Conservation (phyloP, 1,140 invertebrate species). For the Drosophila parabipectinata region DNA sequence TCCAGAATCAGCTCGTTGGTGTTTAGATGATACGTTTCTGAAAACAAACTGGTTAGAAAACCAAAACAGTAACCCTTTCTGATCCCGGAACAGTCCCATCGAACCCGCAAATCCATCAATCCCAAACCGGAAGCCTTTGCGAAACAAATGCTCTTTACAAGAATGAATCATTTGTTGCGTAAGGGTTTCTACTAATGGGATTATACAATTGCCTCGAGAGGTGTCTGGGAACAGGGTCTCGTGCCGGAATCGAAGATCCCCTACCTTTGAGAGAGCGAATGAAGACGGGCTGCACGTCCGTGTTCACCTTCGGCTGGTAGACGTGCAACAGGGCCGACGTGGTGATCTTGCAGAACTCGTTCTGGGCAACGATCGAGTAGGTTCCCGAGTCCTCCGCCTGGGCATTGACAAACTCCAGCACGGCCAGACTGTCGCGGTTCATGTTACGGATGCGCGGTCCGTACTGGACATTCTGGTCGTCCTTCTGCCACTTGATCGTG, state of each 20-base stretch:
- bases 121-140: background rate
- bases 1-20: constrained; percentile 82
- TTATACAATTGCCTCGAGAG: constrained; percentile 53
- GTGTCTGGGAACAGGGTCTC: too few species aligned
- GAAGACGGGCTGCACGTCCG: constrained; percentile 78
- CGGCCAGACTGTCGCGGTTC: constrained; percentile 84
- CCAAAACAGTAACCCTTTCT: background rate
- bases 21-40: constrained; percentile 81
- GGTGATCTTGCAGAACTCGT: constrained; percentile 85
- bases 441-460: constrained; percentile 74
- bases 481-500: constrained; percentile 77
- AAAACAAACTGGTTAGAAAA: background rate
- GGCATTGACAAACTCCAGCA: constrained; percentile 85
- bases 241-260: constrained; percentile 9
- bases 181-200: constrained; percentile 29
- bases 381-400: constrained; percentile 81
- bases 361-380: constrained; percentile 85
- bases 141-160: constrained; percentile 1
- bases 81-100: background rate
- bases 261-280: constrained; percentile 83
- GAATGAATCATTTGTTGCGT: constrained; percentile 38
- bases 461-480: constrained; percentile 74
- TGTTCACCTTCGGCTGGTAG: constrained; percentile 72
- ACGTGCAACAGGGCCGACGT: constrained; percentile 85
- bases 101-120: background rate